Conservation (phyloP, 2,888 invertebrate species). For the Netelia inedita region DNA sequence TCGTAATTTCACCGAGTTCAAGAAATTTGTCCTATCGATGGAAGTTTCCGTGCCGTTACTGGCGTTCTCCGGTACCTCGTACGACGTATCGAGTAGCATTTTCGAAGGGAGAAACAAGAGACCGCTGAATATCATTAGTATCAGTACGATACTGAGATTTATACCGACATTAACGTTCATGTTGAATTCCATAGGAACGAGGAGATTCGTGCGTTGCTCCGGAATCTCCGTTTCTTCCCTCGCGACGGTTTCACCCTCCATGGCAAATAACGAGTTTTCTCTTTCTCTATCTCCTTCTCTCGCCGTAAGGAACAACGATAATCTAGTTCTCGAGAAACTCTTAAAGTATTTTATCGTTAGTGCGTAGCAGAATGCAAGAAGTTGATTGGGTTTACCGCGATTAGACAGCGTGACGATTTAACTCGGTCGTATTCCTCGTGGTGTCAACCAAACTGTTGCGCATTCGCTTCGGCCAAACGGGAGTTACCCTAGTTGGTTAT, state of each 20-base stretch:
- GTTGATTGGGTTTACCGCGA: not conserved
- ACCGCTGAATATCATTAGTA: constrained; percentile 78
- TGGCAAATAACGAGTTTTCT: not conserved
- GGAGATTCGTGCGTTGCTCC: constrained; percentile 27
- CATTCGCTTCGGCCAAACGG: constrained; percentile 73
- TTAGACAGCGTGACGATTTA: constrained; percentile 34
- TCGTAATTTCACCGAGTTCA: constrained; percentile 50
- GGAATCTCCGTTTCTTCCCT: constrained; percentile 22
- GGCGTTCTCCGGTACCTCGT: constrained; percentile 64
- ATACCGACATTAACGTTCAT: constrained; percentile 74
- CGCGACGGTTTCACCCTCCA: constrained; percentile 52
- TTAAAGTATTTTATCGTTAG: not conserved
- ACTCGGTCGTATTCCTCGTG: constrained; percentile 61
- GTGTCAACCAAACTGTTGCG: constrained; percentile 79
- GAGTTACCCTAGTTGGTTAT: constrained; percentile 77
- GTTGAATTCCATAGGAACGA: constrained; percentile 45
- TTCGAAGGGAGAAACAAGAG: constrained; percentile 78
- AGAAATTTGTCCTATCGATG: constrained; percentile 19
- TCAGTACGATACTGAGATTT: constrained; percentile 79
- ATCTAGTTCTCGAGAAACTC: not conserved
- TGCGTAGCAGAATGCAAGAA: not conserved
- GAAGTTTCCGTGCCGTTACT: constrained; percentile 22
- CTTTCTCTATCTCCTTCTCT: constrained; percentile 48
- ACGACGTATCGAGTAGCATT: constrained; percentile 77
- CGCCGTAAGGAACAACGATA: constrained; percentile 16